phyloP scores from a whole-genome alignment of 2,888 invertebrate genomes.

The Agapetus fuscipes region DNA sequence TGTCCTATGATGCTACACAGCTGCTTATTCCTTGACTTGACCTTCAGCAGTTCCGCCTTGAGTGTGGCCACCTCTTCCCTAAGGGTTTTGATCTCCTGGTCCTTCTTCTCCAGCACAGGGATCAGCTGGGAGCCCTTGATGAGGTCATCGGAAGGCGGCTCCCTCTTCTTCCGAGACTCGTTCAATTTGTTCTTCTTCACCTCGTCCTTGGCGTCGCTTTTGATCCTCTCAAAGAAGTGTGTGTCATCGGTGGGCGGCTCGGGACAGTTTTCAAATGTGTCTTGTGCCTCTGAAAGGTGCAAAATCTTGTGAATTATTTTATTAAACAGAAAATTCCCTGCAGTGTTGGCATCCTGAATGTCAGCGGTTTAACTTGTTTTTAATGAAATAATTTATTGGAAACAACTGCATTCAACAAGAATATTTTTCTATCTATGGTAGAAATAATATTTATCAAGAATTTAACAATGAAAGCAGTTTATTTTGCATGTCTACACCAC shows the following conservation, averaged over 20 bases:
- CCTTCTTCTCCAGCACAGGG: conserved; percentile 51
- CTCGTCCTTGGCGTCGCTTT: conserved; percentile 4
- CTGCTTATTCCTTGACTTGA: conserved; percentile 61
- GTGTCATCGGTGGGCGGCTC: conserved; percentile 1
- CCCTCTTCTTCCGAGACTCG: conserved; percentile 41
- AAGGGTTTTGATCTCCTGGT: conserved; percentile 46
- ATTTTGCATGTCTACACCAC: too few relatives aligned
- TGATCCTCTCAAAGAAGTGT: not conserved
- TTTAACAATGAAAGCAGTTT: too few relatives aligned
- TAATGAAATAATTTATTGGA: too few relatives aligned
- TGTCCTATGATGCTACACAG: conserved; percentile 59
- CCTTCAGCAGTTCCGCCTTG: conserved; percentile 55
- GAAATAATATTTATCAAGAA: too few relatives aligned
- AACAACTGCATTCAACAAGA: not conserved
- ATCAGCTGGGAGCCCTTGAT: conserved; percentile 47
- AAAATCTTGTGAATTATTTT: too few relatives aligned
- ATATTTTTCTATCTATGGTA: not conserved
- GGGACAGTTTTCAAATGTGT: too few relatives aligned
- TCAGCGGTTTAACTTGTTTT: too few relatives aligned
- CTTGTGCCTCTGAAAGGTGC: too few relatives aligned
- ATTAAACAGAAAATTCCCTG: too few relatives aligned
- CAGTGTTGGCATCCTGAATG: too few relatives aligned
- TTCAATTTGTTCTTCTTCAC: conserved; percentile 3
- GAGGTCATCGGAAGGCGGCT: conserved; percentile 47
- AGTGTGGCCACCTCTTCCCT: conserved; percentile 40